Base-by-base conservation (phyloP, 2,888 invertebrate species). In the Matsumyia berberina region DNA sequence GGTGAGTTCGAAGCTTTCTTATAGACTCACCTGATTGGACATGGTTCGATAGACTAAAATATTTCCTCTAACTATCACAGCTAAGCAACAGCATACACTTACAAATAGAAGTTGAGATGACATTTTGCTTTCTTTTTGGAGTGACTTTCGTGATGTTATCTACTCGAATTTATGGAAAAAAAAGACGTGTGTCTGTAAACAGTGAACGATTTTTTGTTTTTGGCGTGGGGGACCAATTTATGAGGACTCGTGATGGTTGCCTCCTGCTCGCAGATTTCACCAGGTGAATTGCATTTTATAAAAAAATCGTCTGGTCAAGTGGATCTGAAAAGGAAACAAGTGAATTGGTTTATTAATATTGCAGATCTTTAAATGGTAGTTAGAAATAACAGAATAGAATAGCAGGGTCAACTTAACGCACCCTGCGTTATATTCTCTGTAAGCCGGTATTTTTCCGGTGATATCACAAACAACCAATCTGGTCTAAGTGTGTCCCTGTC, bases 21-120 rank as follows among this genome's bases (percentile, higher is more conserved):
- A n/a, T n/a, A n/a, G n/a, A n/a, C n/a, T n/a, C n/a, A 86, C 86
- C 49, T 86, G 78, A 79, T 86, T 83, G 24, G 79, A 64, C 42
- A 73, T 42, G 7, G 31, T 15, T 51, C 78, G 72, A 66, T 86
- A 86, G 44, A 86, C 76, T 76, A 86, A 72, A 57, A 86, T 79
- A 58, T 86, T 86, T 8, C 86, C 81, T 24, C 53, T 35, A 17
- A 49, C 37, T 29, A 86, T 24, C 12, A 37, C 64, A n/a, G 44
- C 44, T 58, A 85, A 33, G 44, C 57, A 74, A 62, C 8, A 79
- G 64, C 79, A 79, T 24, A 74, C 42, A 11, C 62, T 58, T 12
- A 85, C 5, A 39, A 64, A 69, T 17, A 85, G 11, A 29, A 79
- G 9, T 64, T 74, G 83, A 11, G 51, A 19, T 33, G 79, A 69